Percentiles rank a stretch among this genome's conserved stretches.
These are phyloP conservation scores for Sinodicranocentrus sp. DNA, from an alignment of 2,888 invertebrate genomes.

Conservation along the genomic window DNA sequence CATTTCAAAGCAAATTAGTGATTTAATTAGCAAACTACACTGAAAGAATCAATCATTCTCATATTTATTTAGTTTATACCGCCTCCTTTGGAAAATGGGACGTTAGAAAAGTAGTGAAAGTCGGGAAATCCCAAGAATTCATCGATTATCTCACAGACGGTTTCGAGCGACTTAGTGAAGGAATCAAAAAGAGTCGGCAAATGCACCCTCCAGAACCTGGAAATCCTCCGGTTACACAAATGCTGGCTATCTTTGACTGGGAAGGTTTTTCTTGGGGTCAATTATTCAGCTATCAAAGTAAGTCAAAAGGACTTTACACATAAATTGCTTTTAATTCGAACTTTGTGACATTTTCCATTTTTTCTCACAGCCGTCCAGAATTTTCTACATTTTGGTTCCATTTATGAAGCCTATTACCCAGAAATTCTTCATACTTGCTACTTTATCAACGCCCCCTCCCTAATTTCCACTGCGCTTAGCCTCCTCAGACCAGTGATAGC, in stretches of 20 bases:
- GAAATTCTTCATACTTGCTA: conserved; percentile 50
- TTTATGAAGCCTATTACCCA: conserved; percentile 67
- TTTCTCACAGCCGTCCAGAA: conserved; percentile 48
- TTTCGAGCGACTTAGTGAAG: conserved; percentile 27
- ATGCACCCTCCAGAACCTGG: conserved; percentile 17
- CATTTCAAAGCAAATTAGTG: too few relatives aligned
- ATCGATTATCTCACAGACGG: conserved; percentile 37
- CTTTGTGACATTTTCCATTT: too few relatives aligned
- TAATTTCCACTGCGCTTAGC: conserved; percentile 43
- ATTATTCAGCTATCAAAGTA: conserved; percentile 58
- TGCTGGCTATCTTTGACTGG: conserved; percentile 53
- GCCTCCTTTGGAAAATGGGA: conserved; percentile 56
- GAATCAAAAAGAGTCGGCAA: conserved; percentile 5
- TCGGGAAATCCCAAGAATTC: conserved; percentile 48
- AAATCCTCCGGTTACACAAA: conserved; percentile 39
- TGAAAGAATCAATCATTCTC: too few relatives aligned
- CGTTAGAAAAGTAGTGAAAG: conserved; percentile 46
- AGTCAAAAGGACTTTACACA: not conserved
- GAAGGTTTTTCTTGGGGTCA: conserved; percentile 61
- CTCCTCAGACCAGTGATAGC: conserved; percentile 58
- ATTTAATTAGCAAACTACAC: too few relatives aligned
- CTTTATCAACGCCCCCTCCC: conserved; percentile 58
- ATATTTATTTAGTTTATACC: conserved; percentile 43
- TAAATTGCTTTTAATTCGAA: too few relatives aligned
- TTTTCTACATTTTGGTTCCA: conserved; percentile 51